Evolutionary conservation across 1,140 invertebrate species (phyloP).

Genomic region (Copidosoma floridanum): DNA sequence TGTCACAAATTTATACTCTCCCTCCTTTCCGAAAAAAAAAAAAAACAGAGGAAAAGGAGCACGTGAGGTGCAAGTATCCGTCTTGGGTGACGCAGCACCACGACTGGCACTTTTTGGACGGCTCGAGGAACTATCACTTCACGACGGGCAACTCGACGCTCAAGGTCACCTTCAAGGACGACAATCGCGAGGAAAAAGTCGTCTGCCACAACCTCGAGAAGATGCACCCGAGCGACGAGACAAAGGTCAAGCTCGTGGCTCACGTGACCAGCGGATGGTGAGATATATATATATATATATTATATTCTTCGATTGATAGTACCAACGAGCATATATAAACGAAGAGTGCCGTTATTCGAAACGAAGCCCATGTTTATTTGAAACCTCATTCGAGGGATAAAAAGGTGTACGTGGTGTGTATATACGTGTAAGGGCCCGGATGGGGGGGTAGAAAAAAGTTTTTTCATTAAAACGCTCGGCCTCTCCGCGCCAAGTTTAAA

Average conservation of each 20-base stretch:
- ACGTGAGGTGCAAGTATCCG: constrained; percentile 60
- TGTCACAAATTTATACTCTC: no score
- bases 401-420: no score
- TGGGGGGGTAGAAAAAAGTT: background rate
- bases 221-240: constrained; percentile 37
- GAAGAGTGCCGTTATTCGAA: background rate
- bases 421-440: no score
- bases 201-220: constrained; percentile 53
- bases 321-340: no score
- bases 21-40: background rate
- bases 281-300: no score
- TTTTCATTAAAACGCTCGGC: constrained; percentile 8
- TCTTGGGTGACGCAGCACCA: constrained; percentile 60
- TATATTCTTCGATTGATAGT: no score
- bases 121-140: constrained; percentile 58
- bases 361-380: constrained; percentile 1
- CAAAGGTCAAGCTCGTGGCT: constrained; percentile 53
- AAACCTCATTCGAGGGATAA: background rate
- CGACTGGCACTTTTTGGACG: constrained; percentile 62
- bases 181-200: constrained; percentile 51
- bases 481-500: background rate
- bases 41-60: constrained; percentile 49
- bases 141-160: constrained; percentile 59
- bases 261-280: constrained; percentile 61
- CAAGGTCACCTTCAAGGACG: constrained; percentile 42